Percentiles rank a stretch among this genome's conserved stretches.
Evolutionary conservation across 2,797 vertebrate genomes (phyloP).

Genomic region (Lacerta bilineata): DNA sequence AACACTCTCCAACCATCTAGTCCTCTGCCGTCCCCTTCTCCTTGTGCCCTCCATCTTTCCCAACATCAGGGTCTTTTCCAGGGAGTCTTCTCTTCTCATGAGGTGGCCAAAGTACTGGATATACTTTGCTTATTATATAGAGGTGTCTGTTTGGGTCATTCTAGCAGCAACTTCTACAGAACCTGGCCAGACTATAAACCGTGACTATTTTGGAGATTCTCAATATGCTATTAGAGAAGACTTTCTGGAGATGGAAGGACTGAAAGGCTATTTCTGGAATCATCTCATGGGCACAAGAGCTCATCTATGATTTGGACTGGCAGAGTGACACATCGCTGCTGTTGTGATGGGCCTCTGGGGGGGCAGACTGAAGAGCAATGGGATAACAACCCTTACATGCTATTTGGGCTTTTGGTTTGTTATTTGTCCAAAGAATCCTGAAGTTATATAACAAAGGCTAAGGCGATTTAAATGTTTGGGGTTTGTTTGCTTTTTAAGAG

Average conservation of each 20-base stretch:
- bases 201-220: not conserved
- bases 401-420: not conserved
- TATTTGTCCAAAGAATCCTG: not conserved
- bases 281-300: not conserved
- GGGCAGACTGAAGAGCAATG: not conserved
- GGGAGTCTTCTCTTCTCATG: too few relatives aligned
- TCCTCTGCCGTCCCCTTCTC: too few relatives aligned
- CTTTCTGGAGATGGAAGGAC: not conserved
- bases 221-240: not conserved
- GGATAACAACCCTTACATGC: not conserved
- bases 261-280: not conserved
- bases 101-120: not conserved
- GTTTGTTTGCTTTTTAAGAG: too few relatives aligned
- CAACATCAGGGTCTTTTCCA: too few relatives aligned
- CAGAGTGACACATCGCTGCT: not conserved
- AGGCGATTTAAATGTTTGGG: not conserved
- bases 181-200: not conserved
- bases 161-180: not conserved
- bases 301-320: too few relatives aligned
- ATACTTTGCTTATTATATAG: not conserved
- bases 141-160: not conserved
- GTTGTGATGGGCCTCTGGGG: too few relatives aligned
- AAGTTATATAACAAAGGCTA: not conserved
- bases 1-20: too few relatives aligned
- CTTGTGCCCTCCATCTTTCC: too few relatives aligned